Base-by-base conservation (phyloP, 2,113 vertebrate species). In the Hippocampus mohnikei region DNA sequence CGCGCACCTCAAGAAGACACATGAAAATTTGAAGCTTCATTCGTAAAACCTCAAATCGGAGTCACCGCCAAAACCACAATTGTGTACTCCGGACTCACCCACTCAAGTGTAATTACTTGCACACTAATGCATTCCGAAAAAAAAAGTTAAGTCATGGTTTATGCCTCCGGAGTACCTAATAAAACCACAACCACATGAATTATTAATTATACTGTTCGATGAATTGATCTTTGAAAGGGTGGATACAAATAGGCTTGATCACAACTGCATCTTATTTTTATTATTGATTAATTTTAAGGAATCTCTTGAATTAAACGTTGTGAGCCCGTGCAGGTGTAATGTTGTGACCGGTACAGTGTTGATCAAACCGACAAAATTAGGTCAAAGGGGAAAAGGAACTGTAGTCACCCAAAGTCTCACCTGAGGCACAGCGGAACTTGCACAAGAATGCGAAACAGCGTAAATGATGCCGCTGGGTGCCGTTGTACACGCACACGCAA, bases 391-490 rank as follows among this genome's bases (percentile, higher is more conserved):
- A 71, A 33, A 55, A n/a, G 11, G 77, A 77, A 75, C 18, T 42
- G 11, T 15, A 62, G 72, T 72, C 80, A 74, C 59, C 60, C 78
- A 66, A 70, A 46, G 58, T 69, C 85, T 90, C 84, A 90, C 89
- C 89, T 88, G 80, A 55, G 78, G 33, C 56, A 64, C 25, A 37
- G 21, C 13, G 18, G 58, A 20, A 16, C 40, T 41, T 63, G 61
- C 40, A 18, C 52, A 65, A 60, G 40, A 69, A 8, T 62, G 18
- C 13, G 56, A 10, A 11, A 23, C 21, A 55, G 37, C 56, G n/a
- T 53, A 25, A 23, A 53, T 15, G 25, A 55, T 15, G 8, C 20
- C 62, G 2, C 4, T 56, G 3, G 33, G 50, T 40, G 40, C n/a
- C n/a, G 4, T 52, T 33, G 20, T 20, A 67, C 16, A 72, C 1